phyloP scores from a whole-genome alignment of 2,797 vertebrate genomes.

The Hemibagrus guttatus region DNA sequence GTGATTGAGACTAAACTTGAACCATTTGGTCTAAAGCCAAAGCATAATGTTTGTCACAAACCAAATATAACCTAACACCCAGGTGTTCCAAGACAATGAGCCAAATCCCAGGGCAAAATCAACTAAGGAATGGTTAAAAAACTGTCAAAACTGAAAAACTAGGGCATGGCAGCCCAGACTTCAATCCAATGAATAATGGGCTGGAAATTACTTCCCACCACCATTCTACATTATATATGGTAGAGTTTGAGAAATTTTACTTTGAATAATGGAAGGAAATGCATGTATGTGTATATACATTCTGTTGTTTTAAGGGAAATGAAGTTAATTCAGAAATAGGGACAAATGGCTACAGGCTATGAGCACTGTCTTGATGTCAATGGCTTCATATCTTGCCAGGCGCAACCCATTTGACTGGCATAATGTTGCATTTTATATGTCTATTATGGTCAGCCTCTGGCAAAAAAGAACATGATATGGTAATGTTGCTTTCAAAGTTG shows the following conservation, averaged over 20 bases:
- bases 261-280: not conserved
- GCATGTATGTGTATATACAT: not conserved
- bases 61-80: not conserved
- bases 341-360: not conserved
- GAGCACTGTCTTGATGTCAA: not conserved
- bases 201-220: not conserved
- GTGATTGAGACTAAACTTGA: not conserved
- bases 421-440: not conserved
- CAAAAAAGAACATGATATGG: not conserved
- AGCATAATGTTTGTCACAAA: not conserved
- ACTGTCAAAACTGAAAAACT: not conserved
- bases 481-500: constrained; percentile 12
- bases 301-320: constrained; percentile 14
- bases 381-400: not conserved
- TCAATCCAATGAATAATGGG: not conserved
- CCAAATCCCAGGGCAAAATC: not conserved
- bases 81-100: not conserved
- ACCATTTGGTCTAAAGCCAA: not conserved
- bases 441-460: constrained; percentile 12
- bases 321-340: not conserved
- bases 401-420: constrained; percentile 19
- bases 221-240: not conserved
- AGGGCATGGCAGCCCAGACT: not conserved
- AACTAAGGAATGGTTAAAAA: not conserved
- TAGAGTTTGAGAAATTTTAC: not conserved